These are phyloP conservation scores for Aurelia aurita complex sp. Pacific DNA, from an alignment of 30 jellyfish, hydroid and myxozoan species.

Conservation along the genomic window DNA sequence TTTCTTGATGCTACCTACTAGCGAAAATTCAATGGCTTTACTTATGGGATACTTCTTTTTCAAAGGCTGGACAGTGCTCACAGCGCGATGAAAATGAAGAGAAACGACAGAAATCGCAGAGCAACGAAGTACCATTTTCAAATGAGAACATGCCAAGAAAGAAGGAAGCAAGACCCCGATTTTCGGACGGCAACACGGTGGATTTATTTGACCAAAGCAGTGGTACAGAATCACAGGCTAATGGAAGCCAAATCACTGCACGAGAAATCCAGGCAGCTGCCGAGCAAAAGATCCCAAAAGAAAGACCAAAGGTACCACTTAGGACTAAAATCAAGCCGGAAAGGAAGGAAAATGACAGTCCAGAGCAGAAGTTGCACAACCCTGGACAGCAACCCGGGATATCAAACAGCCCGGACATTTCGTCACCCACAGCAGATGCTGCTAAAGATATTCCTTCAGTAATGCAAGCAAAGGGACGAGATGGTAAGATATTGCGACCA, in stretches of 20 bases:
- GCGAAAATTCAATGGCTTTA: too few species aligned
- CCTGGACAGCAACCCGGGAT: background rate
- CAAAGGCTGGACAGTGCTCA: too few species aligned
- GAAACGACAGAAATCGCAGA: too few species aligned
- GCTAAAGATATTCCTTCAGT: constrained; percentile 6
- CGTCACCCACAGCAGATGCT: background rate
- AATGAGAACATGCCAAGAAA: too few species aligned
- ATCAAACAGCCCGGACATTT: background rate
- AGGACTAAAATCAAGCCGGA: constrained; percentile 4
- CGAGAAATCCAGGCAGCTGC: background rate
- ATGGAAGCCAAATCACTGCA: background rate
- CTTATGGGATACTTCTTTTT: too few species aligned
- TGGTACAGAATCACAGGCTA: too few species aligned
- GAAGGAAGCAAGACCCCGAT: too few species aligned
- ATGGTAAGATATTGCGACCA: background rate
- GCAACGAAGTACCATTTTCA: too few species aligned
- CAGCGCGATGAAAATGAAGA: too few species aligned
- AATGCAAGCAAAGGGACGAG: background rate
- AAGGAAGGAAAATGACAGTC: background rate
- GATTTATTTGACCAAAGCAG: too few species aligned
- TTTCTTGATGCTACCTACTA: too few species aligned
- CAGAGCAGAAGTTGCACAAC: background rate
- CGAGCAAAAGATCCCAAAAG: background rate
- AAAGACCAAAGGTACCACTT: background rate
- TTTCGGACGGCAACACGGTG: too few species aligned